Conservation (phyloP, 2,113 vertebrate genomes). For the Pampusana beccarii region DNA sequence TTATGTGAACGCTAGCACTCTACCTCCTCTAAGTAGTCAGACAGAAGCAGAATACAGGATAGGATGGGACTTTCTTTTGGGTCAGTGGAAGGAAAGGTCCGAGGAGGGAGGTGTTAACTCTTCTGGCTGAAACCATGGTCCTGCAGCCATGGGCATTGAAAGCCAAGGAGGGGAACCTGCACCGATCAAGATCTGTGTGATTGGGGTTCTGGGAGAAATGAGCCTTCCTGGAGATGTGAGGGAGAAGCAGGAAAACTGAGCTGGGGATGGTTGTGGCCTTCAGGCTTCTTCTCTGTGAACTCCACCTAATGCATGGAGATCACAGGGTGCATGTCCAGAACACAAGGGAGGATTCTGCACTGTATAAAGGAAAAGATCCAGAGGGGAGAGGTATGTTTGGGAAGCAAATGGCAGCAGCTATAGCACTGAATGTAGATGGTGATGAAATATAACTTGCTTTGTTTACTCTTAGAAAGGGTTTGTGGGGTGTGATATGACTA, state of each 20-base stretch:
- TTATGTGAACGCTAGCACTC: not conserved
- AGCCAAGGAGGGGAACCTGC: not conserved
- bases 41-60: not conserved
- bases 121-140: not conserved
- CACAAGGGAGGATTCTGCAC: not conserved
- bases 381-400: not conserved
- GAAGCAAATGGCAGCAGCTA: not conserved
- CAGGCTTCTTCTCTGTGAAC: not conserved
- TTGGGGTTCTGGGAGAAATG: not conserved
- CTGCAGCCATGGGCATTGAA: not conserved
- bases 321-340: not conserved
- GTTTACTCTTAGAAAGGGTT: not conserved
- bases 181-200: rapidly evolving
- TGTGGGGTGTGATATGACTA: not conserved
- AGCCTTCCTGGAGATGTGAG: not conserved
- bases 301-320: not conserved
- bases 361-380: not conserved
- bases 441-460: not conserved
- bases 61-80: not conserved
- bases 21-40: not conserved
- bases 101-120: not conserved
- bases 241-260: not conserved
- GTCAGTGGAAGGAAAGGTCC: not conserved
- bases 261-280: rapidly evolving
- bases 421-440: not conserved